These are phyloP conservation scores for Stylophora pistillata DNA, from an alignment of 64 coral and sea anemone species.

Conservation along the genomic window DNA sequence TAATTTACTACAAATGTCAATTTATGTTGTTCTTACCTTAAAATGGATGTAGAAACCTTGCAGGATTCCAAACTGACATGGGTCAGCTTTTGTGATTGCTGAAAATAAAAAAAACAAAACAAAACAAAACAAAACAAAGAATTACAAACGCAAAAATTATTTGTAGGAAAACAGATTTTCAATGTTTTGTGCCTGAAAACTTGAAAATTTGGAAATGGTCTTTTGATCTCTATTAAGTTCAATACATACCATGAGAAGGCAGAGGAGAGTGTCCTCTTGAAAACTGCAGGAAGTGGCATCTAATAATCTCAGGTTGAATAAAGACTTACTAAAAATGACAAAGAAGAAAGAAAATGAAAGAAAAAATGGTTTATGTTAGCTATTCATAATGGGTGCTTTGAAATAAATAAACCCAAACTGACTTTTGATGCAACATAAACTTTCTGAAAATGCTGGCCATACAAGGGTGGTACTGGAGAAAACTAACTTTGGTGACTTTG, in stretches of 20 bases:
- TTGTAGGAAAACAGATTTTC: neutral
- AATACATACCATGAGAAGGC: slow-evolving; percentile 63
- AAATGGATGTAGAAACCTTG: slow-evolving; percentile 61
- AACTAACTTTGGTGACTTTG: slow-evolving; percentile 56
- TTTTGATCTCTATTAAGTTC: neutral
- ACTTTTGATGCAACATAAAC: too few species aligned
- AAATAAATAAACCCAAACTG: too few species aligned
- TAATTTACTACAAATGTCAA: too few species aligned
- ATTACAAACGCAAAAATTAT: neutral
- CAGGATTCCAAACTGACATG: slow-evolving; percentile 90
- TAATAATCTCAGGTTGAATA: slow-evolving; percentile 64
- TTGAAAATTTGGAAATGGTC: neutral
- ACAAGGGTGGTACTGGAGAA: too few species aligned
- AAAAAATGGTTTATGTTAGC: too few species aligned
- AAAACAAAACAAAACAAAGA: neutral
- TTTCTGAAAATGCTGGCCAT: too few species aligned
- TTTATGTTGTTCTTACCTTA: slow-evolving; percentile 56
- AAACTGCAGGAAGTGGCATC: slow-evolving; percentile 80
- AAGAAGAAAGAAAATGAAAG: too few species aligned
- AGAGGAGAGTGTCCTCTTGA: slow-evolving; percentile 72
- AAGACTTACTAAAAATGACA: slow-evolving; percentile 30
- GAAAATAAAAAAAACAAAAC: neutral
- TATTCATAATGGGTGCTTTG: too few species aligned
- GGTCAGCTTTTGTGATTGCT: slow-evolving; percentile 80
- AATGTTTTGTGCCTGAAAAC: too few species aligned